phyloP scores from a whole-genome alignment of 2,888 invertebrate genomes.

The Cheiracanthium punctorium region DNA sequence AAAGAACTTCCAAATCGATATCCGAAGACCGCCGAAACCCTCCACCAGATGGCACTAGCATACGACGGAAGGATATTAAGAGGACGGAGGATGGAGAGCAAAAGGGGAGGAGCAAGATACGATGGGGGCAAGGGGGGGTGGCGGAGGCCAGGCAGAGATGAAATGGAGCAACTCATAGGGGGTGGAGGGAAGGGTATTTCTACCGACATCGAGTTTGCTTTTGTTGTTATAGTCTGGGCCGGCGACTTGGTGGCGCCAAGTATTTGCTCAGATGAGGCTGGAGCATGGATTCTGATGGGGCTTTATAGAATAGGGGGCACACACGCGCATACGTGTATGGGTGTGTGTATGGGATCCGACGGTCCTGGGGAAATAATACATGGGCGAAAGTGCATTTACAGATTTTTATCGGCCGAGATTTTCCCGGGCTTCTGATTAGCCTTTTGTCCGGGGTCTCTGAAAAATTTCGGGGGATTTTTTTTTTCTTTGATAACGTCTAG shows the following conservation, averaged over 20 bases:
- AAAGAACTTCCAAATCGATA: background rate
- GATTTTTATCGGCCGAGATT: slow-evolving; percentile 45
- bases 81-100: slow-evolving; percentile 37
- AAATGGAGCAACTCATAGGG: background rate
- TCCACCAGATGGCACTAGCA: slow-evolving; percentile 7
- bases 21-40: background rate
- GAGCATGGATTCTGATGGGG: slow-evolving; percentile 23
- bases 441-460: slow-evolving; percentile 3
- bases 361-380: slow-evolving; percentile 39
- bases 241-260: slow-evolving; percentile 42
- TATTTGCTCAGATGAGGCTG: slow-evolving; percentile 42
- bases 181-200: background rate
- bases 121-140: slow-evolving; percentile 4
- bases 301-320: slow-evolving; percentile 35
- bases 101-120: slow-evolving; percentile 14
- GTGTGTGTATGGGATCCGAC: slow-evolving; percentile 28
- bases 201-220: slow-evolving; percentile 49
- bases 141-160: background rate
- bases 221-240: slow-evolving; percentile 40
- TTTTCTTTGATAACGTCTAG: background rate
- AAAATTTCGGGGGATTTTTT: background rate
- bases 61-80: background rate
- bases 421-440: slow-evolving; percentile 37
- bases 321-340: slow-evolving; percentile 25
- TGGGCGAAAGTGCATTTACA: slow-evolving; percentile 36